phyloP scores from a whole-genome alignment of 2,113 vertebrate genomes.

The Melanerpes formicivorus region DNA sequence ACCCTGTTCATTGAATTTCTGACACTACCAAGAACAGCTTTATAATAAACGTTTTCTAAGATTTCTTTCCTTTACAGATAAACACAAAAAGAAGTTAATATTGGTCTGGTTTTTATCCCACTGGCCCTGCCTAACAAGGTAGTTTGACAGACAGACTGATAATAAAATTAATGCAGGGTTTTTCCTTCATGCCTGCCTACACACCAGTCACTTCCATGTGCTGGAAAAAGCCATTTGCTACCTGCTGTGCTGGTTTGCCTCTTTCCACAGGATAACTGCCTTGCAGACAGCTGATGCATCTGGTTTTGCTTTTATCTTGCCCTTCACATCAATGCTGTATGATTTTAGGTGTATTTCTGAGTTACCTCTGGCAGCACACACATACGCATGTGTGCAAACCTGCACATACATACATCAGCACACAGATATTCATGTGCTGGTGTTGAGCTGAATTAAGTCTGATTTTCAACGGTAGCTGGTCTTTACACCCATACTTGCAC shows the following conservation, averaged over 20 bases:
- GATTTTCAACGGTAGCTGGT: background rate
- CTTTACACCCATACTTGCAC: background rate
- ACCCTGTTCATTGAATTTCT: background rate
- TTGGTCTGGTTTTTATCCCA: background rate
- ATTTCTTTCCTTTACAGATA: background rate
- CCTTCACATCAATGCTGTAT: fast-evolving
- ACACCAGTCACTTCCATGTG: background rate
- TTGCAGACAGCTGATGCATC: background rate
- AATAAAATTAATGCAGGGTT: background rate
- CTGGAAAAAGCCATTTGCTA: constrained; percentile 15
- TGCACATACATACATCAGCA: background rate
- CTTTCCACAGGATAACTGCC: background rate
- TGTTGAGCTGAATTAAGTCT: background rate
- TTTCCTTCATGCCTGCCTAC: constrained; percentile 41
- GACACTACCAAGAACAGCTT: background rate
- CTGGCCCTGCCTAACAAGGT: background rate
- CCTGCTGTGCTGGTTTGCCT: constrained; percentile 30
- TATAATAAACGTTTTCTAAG: background rate
- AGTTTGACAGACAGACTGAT: constrained; percentile 15
- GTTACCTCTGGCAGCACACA: background rate
- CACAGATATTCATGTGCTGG: background rate
- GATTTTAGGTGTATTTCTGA: background rate
- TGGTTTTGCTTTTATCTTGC: background rate
- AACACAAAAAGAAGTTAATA: background rate
- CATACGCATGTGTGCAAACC: fast-evolving